These are phyloP conservation scores for Pangasius krempfi DNA, from an alignment of 2,797 vertebrate genomes.

Conservation along the genomic window DNA sequence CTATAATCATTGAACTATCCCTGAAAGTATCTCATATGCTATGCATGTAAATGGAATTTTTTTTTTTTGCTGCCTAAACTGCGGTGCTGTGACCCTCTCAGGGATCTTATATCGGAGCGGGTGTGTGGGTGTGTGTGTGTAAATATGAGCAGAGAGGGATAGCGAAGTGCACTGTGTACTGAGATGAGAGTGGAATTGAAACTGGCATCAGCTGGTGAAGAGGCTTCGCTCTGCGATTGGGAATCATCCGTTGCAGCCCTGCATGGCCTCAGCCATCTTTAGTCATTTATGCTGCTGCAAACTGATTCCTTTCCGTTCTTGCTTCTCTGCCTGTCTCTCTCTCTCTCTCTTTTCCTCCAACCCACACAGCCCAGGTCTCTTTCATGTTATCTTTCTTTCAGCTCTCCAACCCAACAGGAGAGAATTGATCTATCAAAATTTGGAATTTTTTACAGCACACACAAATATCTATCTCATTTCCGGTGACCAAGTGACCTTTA, in stretches of 20 bases:
- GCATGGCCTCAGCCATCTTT: constrained; percentile 65
- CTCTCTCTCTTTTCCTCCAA: neutral
- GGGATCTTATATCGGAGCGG: constrained; percentile 47
- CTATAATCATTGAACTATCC: constrained; percentile 31
- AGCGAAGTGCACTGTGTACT: constrained; percentile 56
- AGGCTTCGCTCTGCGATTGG: constrained; percentile 69
- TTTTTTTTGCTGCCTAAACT: constrained; percentile 42
- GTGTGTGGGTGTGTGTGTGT: constrained; percentile 31
- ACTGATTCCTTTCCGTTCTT: constrained; percentile 50
- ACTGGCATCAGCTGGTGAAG: constrained; percentile 70
- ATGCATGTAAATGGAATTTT: constrained; percentile 42
- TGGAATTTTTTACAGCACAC: neutral
- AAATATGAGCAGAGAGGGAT: constrained; percentile 37
- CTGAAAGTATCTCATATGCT: constrained; percentile 27
- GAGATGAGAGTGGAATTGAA: constrained; percentile 74
- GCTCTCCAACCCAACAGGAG: neutral
- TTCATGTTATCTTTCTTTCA: constrained; percentile 29
- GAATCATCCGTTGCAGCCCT: constrained; percentile 66
- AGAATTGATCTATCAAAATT: constrained; percentile 38
- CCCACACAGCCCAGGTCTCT: neutral
- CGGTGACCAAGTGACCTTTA: neutral
- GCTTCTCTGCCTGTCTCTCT: constrained; percentile 8
- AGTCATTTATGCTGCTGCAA: constrained; percentile 73
- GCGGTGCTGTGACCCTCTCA: constrained; percentile 35
- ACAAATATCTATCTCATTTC: neutral